Evolutionary conservation across 1,140 invertebrate species (phyloP), one percentile per base, ranked within the genome.

Genomic region (Drosophila erecta): DNA sequence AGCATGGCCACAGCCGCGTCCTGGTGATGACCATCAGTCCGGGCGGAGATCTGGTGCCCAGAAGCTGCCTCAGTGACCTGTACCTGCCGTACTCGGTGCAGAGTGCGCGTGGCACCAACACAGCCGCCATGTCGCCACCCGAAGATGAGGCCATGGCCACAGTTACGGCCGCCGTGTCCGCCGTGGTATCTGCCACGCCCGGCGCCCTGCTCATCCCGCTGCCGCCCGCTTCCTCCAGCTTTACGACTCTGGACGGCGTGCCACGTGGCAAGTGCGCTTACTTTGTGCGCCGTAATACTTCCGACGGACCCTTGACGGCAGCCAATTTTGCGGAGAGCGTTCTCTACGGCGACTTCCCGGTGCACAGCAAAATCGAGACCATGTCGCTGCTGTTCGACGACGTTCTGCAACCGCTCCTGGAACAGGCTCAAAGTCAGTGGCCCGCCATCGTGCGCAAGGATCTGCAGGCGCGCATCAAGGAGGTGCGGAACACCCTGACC

Each of bases 341-440:
- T 12, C 92, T 96, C 1, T 95, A 94, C 74, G 97, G 97, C 10
- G 96, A 97, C 90, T 94, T 97, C 81, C 94, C 95, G 1, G 93
- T 95, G 5, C 95, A 95, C 75, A 95, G 86, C 41, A 91, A 92
- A 86, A 90, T 91, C 20, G 91, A 92, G 54, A 92, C 96, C 2
- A 92, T 97, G 14, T 94, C 95, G 20, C 93, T 95, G 40, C 94
- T 97, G 46, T 93, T 97, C 35, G 96, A 97, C 86, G 95, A 97
- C 80, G 95, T 96, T 91, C 57, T 96, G 38, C 92, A 95, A 17
- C 96, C 96, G 38, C 80, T 97, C 17, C 84, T 97, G 49, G 93
- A 93, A 4, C 95, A 94, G 80, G 90, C 93, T 84, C 94, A 95
- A 57, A 90, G 92, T 51, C 93, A 93, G 11, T 97, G 96, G 96